Percentiles rank a stretch among this genome's conserved stretches.
phyloP scores from a whole-genome alignment of 2,113 vertebrate genomes.

The Pipa parva region DNA sequence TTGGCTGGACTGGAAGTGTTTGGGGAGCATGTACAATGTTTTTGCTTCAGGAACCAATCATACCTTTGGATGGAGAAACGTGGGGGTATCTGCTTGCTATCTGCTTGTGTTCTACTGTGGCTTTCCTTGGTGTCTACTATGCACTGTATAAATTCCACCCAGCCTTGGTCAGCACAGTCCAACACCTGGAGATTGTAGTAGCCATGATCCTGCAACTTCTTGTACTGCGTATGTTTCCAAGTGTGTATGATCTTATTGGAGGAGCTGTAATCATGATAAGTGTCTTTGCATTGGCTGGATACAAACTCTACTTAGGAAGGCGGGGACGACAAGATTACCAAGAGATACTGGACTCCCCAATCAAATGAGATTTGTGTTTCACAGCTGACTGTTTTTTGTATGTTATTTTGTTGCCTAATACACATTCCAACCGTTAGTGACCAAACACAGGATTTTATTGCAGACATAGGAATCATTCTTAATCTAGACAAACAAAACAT shows the following conservation, averaged over 20 bases:
- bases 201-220: constrained; percentile 94
- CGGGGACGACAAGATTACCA: constrained; percentile 84
- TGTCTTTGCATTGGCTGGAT: constrained; percentile 83
- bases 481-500: neutral
- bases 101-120: constrained; percentile 91
- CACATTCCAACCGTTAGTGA: constrained; percentile 24
- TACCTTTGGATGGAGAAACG: constrained; percentile 90
- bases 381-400: constrained; percentile 15
- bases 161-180: constrained; percentile 93
- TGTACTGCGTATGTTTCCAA: constrained; percentile 84
- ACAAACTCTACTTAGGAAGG: constrained; percentile 88
- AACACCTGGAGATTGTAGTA: constrained; percentile 92
- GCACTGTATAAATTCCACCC: constrained; percentile 94
- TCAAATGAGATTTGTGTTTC: constrained; percentile 73
- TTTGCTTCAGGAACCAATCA: constrained; percentile 91
- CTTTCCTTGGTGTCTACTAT: constrained; percentile 95
- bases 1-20: constrained; percentile 91
- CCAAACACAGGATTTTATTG: constrained; percentile 9
- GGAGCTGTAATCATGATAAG: constrained; percentile 87
- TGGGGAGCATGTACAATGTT: constrained; percentile 98
- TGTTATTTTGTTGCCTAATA: constrained; percentile 30
- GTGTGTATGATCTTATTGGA: constrained; percentile 82
- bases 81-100: constrained; percentile 94
- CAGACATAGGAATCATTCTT: neutral
- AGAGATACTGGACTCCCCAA: constrained; percentile 90